Evolutionary conservation across 2,888 invertebrate species (phyloP).

Genomic region (Conus canariensis): DNA sequence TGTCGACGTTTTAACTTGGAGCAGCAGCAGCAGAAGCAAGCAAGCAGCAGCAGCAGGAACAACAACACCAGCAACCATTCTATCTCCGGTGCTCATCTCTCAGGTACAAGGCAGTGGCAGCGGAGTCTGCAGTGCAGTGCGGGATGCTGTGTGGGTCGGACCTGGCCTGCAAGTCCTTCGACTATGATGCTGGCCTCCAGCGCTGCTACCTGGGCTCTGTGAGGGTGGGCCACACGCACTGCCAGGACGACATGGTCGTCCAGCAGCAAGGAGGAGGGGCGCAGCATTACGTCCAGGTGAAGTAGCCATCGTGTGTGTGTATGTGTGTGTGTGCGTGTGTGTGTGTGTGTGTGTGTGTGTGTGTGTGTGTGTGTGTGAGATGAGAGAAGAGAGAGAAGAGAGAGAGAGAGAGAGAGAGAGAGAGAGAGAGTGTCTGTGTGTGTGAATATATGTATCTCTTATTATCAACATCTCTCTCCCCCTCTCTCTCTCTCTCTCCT

Average conservation of each 20-base stretch:
- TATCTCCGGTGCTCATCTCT: too few species aligned
- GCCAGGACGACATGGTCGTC: not conserved
- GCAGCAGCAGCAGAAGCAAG: too few species aligned
- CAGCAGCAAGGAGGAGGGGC: not conserved
- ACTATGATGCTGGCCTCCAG: not conserved
- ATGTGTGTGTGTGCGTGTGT: not conserved
- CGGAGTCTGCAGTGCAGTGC: not conserved
- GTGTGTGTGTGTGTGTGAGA: not conserved
- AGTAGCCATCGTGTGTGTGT: not conserved
- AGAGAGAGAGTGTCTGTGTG: too few species aligned
- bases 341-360: not conserved
- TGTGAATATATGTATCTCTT: too few species aligned
- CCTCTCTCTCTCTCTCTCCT: not conserved
- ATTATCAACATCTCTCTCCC: too few species aligned
- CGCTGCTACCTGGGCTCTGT: not conserved
- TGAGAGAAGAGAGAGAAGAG: not conserved
- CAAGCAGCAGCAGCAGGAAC: too few species aligned
- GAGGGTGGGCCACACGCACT: not conserved
- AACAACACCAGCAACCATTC: too few species aligned
- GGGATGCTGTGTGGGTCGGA: conserved; percentile 11
- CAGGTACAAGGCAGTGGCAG: conserved; percentile 9
- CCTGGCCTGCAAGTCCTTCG: conserved; percentile 19
- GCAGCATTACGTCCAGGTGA: not conserved
- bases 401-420: too few species aligned
- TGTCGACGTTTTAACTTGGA: too few species aligned